A percentile compares a stretch with the other conserved stretches of the same genome.
These are phyloP conservation scores for Drosophila ananassae DNA, from an alignment of 1,140 invertebrate species.

Conservation along the genomic window DNA sequence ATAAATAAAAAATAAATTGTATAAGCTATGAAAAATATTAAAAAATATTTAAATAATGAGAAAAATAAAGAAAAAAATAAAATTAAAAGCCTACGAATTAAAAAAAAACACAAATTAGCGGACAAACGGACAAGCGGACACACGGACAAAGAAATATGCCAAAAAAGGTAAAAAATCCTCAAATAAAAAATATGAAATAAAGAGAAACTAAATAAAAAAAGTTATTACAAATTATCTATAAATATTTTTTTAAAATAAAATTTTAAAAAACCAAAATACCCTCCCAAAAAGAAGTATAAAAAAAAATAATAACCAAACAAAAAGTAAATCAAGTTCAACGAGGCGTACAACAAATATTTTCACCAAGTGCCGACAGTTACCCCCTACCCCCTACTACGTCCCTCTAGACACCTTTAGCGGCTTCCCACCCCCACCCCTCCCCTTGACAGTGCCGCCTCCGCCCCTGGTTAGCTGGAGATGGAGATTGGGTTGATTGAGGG, in stretches of 20 bases:
- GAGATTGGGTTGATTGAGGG: constrained; percentile 73
- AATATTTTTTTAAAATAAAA: no score
- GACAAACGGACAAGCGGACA: no score
- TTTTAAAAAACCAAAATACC: neutral
- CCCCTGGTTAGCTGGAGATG: constrained; percentile 24
- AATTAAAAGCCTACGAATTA: no score
- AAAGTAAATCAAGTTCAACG: constrained; percentile 50
- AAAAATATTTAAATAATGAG: no score
- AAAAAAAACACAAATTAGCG: no score
- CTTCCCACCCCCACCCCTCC: neutral
- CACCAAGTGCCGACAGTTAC: constrained; percentile 59
- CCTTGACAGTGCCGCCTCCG: constrained; percentile 7
- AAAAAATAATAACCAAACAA: neutral
- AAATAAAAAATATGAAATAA: no score
- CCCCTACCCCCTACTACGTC: neutral
- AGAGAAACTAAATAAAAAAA: no score
- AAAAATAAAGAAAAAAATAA: neutral
- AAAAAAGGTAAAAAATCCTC: no score
- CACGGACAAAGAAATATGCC: no score
- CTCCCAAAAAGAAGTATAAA: neutral
- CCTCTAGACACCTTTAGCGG: constrained; percentile 9
- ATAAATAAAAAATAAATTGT: neutral
- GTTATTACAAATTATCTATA: no score
- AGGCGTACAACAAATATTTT: constrained; percentile 72
- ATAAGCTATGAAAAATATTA: no score